Evolutionary conservation across 2,888 invertebrate species (phyloP), one percentile per base, ranked within the genome.

Genomic region (Deilephila porcellus): DNA sequence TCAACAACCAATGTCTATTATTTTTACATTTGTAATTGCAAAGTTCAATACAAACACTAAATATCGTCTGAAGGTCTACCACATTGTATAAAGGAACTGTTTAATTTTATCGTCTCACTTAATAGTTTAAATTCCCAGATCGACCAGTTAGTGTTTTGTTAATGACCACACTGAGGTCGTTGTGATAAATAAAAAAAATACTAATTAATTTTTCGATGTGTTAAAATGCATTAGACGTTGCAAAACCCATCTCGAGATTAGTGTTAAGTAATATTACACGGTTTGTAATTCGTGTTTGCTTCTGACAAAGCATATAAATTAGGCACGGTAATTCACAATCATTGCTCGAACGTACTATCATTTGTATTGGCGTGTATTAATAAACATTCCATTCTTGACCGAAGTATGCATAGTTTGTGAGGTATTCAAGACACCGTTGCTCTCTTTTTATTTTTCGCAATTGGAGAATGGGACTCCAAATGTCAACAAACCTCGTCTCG

Each of bases 21-120:
- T 60, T 71, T 70, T 34, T 70, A 70, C 60, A 53, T 76, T 74
- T 76, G 73, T 32, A 71, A 72, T 79, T 76, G 77, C 76, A 78
- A 80, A 81, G 80, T 80, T 81, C 79, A 81, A 75, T 76, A 67
- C 67, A 67, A 45, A 67, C 52, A 52, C 67, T 67, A 67, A 67
- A 67, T 52, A 67, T 67, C 67, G 25, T 75, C 70, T 76, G 78
- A 81, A 84, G 82, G 80, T 84, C 84, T 82, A 83, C 76, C 79
- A 79, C 76, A 77, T 77, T 52, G 25, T 76, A 74, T 75, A 70
- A 73, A 81, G 81, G 70, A 74, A 77, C 71, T 71, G 53, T 62
- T 76, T 72, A 76, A 77, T 45, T 74, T 80, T 80, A 83, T 81
- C 74, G 77, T 74, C 75, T 74, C 75, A 62, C 75, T 78, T 81